Evolutionary conservation across 2,888 invertebrate species (phyloP).

Genomic region (Muschampia plurimacula): DNA sequence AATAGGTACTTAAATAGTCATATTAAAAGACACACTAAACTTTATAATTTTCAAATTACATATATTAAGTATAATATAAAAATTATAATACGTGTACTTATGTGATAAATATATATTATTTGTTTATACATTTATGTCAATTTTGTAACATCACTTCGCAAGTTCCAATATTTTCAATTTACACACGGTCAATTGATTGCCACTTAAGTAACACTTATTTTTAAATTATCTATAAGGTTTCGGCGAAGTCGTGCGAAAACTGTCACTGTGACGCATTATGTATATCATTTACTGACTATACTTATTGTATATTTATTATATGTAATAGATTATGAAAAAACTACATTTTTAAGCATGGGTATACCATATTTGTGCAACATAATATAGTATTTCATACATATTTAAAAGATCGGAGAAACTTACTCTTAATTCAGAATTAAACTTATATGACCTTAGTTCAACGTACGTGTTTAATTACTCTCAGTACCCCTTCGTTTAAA

Average conservation of each 20-base stretch:
- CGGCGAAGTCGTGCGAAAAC: constrained; percentile 1
- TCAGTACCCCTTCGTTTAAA: constrained; percentile 14
- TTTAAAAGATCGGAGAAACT: not conserved
- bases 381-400: too few species aligned
- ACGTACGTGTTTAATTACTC: not conserved
- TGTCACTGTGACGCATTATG: not conserved
- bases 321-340: too few species aligned
- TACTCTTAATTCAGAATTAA: not conserved
- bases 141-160: too few species aligned
- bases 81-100: too few species aligned
- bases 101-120: too few species aligned
- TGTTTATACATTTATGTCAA: too few species aligned
- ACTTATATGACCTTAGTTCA: not conserved
- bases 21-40: too few species aligned
- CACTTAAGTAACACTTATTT: not conserved
- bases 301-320: too few species aligned
- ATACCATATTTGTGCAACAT: too few species aligned
- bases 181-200: not conserved
- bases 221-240: not conserved
- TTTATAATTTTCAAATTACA: too few species aligned
- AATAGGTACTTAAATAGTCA: not conserved
- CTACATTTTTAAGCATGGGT: too few species aligned
- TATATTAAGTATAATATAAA: too few species aligned
- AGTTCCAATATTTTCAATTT: not conserved
- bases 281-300: not conserved